Evolutionary conservation across 2,113 vertebrate genomes (phyloP).

Genomic region (Charina bottae): DNA sequence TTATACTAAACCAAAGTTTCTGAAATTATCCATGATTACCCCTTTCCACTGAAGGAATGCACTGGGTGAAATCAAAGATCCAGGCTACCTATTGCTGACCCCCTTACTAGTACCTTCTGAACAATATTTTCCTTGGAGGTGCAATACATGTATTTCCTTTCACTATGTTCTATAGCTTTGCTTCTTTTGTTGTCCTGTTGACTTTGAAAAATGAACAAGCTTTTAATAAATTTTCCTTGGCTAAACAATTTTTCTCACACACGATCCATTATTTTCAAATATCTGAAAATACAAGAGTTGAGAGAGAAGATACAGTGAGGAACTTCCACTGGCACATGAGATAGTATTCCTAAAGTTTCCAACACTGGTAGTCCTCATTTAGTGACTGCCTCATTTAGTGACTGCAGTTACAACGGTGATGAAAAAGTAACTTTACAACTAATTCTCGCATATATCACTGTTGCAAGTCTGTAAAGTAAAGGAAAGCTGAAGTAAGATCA

Average conservation of each 20-base stretch:
- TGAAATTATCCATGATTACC: not conserved
- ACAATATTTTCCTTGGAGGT: conserved; percentile 20
- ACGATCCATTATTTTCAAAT: conserved; percentile 18
- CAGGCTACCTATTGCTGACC: not conserved
- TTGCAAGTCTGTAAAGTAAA: too few species aligned
- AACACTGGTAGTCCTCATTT: not conserved
- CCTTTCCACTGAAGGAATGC: not conserved
- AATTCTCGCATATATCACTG: too few species aligned
- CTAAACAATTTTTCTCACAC: conserved; percentile 8
- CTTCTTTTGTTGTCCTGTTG: not conserved
- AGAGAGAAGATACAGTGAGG: not conserved
- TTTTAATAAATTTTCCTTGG: conserved; percentile 1
- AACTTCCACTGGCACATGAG: not conserved
- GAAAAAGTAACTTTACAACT: too few species aligned
- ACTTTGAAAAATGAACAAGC: conserved; percentile 18
- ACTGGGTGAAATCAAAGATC: not conserved
- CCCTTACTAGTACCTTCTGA: not conserved
- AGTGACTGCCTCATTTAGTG: too few species aligned
- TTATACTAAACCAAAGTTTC: not conserved
- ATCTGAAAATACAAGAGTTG: not conserved
- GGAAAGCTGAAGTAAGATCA: too few species aligned
- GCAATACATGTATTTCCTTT: not conserved
- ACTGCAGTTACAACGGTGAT: too few species aligned
- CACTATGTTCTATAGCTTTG: not conserved
- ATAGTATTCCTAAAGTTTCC: not conserved